Conservation (phyloP, 1,140 invertebrate genomes). For the Penaeus vannamei region DNA sequence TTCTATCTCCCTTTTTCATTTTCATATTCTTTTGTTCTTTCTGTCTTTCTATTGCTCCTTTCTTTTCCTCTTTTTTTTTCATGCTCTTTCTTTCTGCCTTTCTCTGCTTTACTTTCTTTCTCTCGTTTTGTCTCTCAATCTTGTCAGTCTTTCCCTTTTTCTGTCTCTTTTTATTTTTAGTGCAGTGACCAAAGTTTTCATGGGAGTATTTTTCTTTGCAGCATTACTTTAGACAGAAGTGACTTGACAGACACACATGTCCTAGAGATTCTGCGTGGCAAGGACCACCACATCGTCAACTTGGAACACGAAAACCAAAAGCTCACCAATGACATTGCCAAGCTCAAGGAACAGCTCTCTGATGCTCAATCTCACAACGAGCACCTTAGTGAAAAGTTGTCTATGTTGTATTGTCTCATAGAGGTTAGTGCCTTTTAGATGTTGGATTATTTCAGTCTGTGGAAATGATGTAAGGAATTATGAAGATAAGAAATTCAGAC, state of each 20-base stretch:
- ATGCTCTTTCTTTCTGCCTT: background rate
- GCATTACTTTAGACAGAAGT: slow-evolving; percentile 51
- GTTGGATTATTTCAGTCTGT: background rate
- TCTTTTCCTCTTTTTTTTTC: background rate
- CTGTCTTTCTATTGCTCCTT: background rate
- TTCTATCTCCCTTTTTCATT: background rate
- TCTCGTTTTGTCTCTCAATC: background rate
- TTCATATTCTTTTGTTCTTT: background rate
- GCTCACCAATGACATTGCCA: slow-evolving; percentile 35
- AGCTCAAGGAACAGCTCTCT: slow-evolving; percentile 38
- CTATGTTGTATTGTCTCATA: slow-evolving; percentile 50
- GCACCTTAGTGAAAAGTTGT: slow-evolving; percentile 60
- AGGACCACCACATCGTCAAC: slow-evolving; percentile 54
- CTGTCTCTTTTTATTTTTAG: background rate
- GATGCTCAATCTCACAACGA: slow-evolving; percentile 41
- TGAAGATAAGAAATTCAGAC: too few species aligned
- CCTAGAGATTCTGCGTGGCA: slow-evolving; percentile 48
- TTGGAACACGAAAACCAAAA: slow-evolving; percentile 54
- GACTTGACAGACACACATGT: slow-evolving; percentile 57
- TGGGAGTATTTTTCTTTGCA: background rate
- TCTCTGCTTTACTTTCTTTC: background rate
- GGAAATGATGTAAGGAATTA: background rate
- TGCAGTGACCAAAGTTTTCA: background rate
- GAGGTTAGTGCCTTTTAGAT: slow-evolving; percentile 39
- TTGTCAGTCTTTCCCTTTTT: background rate